Evolutionary conservation across 2,113 vertebrate genomes (phyloP).

Genomic region (Ageneiosus marmoratus): DNA sequence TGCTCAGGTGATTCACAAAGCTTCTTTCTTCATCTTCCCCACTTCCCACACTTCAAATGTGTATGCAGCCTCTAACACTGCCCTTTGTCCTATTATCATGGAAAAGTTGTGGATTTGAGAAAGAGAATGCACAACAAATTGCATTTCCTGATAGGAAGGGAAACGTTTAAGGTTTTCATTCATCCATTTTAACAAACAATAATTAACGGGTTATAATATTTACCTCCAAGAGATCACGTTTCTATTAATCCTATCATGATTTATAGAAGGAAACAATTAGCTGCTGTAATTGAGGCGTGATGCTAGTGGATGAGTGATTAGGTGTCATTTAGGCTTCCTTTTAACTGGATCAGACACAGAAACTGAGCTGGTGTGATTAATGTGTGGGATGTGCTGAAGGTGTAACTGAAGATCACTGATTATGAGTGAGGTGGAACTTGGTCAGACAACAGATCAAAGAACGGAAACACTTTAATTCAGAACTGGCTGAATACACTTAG

Average conservation of each 20-base stretch:
- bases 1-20: neutral
- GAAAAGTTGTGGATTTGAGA: slow-evolving; percentile 28
- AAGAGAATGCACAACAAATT: neutral
- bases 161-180: neutral
- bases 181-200: neutral
- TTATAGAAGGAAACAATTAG: slow-evolving; percentile 15
- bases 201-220: neutral
- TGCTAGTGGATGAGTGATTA: slow-evolving; percentile 33
- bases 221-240: neutral
- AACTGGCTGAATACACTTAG: slow-evolving; percentile 25
- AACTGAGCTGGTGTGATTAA: slow-evolving; percentile 58
- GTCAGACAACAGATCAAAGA: slow-evolving; percentile 63
- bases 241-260: slow-evolving; percentile 5
- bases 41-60: slow-evolving; percentile 13
- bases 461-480: slow-evolving; percentile 40
- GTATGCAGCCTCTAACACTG: neutral
- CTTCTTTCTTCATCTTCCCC: slow-evolving; percentile 8
- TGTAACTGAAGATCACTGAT: slow-evolving; percentile 55
- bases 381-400: slow-evolving; percentile 54
- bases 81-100: slow-evolving; percentile 39
- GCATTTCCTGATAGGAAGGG: slow-evolving; percentile 18
- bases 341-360: slow-evolving; percentile 56
- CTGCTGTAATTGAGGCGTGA: neutral
- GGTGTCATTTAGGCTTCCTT: slow-evolving; percentile 15
- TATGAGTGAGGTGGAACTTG: slow-evolving; percentile 62